Percentiles rank a stretch among this genome's conserved stretches.
phyloP scores from a whole-genome alignment of 2,113 vertebrate genomes.

The Limanda limanda region DNA sequence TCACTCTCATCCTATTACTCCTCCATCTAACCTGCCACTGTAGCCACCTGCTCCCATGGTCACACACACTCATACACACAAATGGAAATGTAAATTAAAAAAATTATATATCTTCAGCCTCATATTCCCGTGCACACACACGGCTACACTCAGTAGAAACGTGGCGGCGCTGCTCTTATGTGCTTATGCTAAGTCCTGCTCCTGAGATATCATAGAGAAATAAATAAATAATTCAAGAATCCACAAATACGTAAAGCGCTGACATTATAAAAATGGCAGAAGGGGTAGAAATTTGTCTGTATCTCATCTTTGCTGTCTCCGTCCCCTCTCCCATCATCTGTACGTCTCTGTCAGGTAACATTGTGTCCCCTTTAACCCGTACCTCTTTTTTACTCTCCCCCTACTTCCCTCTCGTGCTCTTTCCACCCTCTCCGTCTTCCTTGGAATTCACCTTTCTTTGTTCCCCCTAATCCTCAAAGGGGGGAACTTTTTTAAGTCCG shows the following conservation, averaged over 20 bases:
- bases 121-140: conserved; percentile 17
- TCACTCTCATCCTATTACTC: conserved; percentile 72
- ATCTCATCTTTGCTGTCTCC: conserved; percentile 33
- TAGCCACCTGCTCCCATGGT: conserved; percentile 68
- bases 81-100: neutral
- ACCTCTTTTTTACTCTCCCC: conserved; percentile 5
- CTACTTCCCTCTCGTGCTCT: neutral
- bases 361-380: conserved; percentile 58
- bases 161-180: conserved; percentile 49
- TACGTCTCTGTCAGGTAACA: conserved; percentile 33
- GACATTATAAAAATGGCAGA: conserved; percentile 33
- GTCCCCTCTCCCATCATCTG: conserved; percentile 18
- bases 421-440: conserved; percentile 33
- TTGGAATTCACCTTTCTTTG: conserved; percentile 77
- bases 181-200: conserved; percentile 65
- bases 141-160: conserved; percentile 9
- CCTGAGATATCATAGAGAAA: conserved; percentile 51
- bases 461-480: conserved; percentile 74
- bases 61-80: conserved; percentile 19
- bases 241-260: conserved; percentile 42
- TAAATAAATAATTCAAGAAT: conserved; percentile 49
- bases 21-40: conserved; percentile 68
- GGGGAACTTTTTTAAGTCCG: conserved; percentile 76
- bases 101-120: conserved; percentile 8
- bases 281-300: conserved; percentile 6